Conservation (phyloP, 2,888 invertebrate genomes). For the Lasioglossum morio region DNA sequence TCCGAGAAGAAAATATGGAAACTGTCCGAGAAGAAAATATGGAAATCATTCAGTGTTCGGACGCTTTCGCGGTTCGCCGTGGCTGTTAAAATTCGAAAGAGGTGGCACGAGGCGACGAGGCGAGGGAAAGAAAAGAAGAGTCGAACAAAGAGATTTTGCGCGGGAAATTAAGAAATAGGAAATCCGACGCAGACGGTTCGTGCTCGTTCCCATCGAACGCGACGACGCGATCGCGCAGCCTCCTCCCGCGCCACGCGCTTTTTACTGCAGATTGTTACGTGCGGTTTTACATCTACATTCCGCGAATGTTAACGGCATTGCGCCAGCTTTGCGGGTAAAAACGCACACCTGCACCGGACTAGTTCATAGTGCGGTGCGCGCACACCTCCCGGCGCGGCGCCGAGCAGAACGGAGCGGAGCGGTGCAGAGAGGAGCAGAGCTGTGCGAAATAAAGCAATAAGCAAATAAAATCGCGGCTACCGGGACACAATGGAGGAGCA, state of each 20-base stretch:
- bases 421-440: constrained; percentile 3
- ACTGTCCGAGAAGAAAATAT: not conserved
- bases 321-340: constrained; percentile 62
- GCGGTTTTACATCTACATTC: constrained; percentile 51
- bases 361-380: constrained; percentile 35
- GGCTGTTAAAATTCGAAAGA: not conserved
- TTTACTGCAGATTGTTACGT: constrained; percentile 43
- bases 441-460: constrained; percentile 75
- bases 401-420: constrained; percentile 26
- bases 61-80: not conserved
- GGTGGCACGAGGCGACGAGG: not conserved
- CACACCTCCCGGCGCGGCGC: constrained; percentile 45
- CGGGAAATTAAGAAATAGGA: constrained; percentile 19
- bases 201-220: constrained; percentile 21
- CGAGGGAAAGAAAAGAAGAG: not conserved
- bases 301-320: constrained; percentile 59
- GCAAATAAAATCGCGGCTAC: constrained; percentile 75
- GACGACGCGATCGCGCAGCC: constrained; percentile 38
- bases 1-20: not conserved
- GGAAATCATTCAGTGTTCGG: not conserved
- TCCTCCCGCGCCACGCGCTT: constrained; percentile 22
- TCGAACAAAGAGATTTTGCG: constrained; percentile 9
- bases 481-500: constrained; percentile 68
- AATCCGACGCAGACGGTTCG: constrained; percentile 22
- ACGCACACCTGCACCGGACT: constrained; percentile 50